These are phyloP conservation scores for Channa striata DNA, from an alignment of 2,797 vertebrate genomes.

Conservation along the genomic window DNA sequence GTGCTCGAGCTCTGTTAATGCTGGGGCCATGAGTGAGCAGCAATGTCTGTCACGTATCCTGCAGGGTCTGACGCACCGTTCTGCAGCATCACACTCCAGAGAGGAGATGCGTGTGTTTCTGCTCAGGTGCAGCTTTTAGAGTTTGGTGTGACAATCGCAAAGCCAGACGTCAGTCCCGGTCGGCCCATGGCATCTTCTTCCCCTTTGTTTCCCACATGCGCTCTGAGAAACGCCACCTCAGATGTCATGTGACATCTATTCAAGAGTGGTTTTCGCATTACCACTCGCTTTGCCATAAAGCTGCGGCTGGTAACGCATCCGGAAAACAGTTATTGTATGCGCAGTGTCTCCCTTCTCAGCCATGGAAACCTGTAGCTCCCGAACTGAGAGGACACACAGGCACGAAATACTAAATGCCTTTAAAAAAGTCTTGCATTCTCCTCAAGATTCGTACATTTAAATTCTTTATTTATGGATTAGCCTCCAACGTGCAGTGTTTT, in stretches of 20 bases:
- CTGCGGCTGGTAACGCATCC: slow-evolving; percentile 37
- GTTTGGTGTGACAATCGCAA: background rate
- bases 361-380: slow-evolving; percentile 47
- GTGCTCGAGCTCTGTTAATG: background rate
- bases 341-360: slow-evolving; percentile 51
- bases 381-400: background rate
- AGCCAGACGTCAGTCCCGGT: slow-evolving; percentile 5
- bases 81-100: background rate
- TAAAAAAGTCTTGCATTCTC: too few species aligned
- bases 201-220: slow-evolving; percentile 14
- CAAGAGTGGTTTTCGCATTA: slow-evolving; percentile 31
- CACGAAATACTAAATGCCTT: too few species aligned
- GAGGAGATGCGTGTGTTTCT: background rate
- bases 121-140: background rate
- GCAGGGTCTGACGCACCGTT: too few species aligned
- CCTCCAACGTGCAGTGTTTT: background rate
- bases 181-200: background rate
- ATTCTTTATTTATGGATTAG: background rate
- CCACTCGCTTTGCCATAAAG: slow-evolving; percentile 37
- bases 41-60: background rate
- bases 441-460: background rate
- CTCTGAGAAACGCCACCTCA: slow-evolving; percentile 8
- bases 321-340: slow-evolving; percentile 31
- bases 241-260: slow-evolving; percentile 34
- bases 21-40: background rate